These are phyloP conservation scores for Equus quagga DNA, from an alignment of 2,113 vertebrate species.

Conservation along the genomic window DNA sequence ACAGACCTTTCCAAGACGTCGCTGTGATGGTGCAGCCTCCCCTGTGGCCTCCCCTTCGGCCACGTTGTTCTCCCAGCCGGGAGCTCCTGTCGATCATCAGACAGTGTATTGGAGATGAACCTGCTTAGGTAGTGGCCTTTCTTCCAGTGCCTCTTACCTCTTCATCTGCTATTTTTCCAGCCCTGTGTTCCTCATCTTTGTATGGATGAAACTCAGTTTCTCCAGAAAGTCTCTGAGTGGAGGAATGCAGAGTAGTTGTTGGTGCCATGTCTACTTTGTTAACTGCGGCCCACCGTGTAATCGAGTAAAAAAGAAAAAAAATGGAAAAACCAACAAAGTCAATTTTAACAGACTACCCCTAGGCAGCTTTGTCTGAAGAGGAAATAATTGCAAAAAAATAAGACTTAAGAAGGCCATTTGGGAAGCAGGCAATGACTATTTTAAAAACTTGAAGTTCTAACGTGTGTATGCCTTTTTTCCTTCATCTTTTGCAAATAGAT, in stretches of 20 bases:
- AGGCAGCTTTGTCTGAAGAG: slow-evolving; percentile 58
- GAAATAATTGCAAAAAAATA: slow-evolving; percentile 45
- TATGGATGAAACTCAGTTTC: neutral
- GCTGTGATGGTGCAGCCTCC: neutral
- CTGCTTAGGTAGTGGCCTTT: neutral
- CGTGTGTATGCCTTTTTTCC: neutral
- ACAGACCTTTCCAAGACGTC: neutral
- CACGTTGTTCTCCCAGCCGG: neutral
- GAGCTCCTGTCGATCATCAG: neutral
- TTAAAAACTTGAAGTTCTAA: slow-evolving; percentile 52
- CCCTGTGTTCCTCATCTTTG: neutral
- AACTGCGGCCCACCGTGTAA: neutral
- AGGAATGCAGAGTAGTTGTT: neutral
- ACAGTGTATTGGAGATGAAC: neutral
- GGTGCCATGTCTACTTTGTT: neutral
- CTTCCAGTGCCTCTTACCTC: neutral
- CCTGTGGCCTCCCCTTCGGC: neutral
- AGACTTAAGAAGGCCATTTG: slow-evolving; percentile 57
- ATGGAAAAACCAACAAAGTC: neutral
- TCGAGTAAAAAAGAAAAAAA: slow-evolving; percentile 15
- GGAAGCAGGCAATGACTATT: slow-evolving; percentile 57
- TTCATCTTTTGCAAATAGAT: slow-evolving; percentile 64
- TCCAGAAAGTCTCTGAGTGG: neutral
- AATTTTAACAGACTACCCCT: slow-evolving; percentile 8
- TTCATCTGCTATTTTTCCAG: neutral